Percentiles rank a stretch among this genome's conserved stretches.
phyloP scores from a whole-genome alignment of 2,888 invertebrate species.

The Erebia aethiops region DNA sequence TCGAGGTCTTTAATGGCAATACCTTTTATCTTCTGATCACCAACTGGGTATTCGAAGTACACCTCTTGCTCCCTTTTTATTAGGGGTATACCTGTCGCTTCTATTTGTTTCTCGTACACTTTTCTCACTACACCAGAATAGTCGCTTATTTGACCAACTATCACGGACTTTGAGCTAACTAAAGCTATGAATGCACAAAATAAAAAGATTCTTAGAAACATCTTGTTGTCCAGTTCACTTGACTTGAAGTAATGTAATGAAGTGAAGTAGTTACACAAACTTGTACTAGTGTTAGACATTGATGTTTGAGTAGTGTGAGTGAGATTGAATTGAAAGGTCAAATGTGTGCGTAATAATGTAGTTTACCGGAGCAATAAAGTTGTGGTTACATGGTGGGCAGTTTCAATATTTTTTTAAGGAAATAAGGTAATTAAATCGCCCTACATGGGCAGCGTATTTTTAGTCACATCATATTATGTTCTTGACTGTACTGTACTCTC shows the following conservation, averaged over 20 bases:
- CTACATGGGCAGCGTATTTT: no score
- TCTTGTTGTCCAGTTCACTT: conserved; percentile 24
- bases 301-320: conserved; percentile 11
- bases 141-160: conserved; percentile 64
- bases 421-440: no score
- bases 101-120: conserved; percentile 57
- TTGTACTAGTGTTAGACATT: neutral
- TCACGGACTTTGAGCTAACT: conserved; percentile 55
- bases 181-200: conserved; percentile 45
- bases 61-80: conserved; percentile 63
- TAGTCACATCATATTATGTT: no score
- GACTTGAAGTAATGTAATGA: conserved; percentile 29
- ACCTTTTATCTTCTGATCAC: conserved; percentile 69
- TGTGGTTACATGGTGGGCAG: conserved; percentile 31
- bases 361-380: conserved; percentile 22
- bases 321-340: conserved; percentile 28
- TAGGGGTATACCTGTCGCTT: conserved; percentile 53
- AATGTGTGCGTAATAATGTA: conserved; percentile 25
- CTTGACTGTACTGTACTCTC: no score
- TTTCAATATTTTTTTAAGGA: no score
- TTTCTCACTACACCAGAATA: conserved; percentile 56
- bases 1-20: conserved; percentile 72
- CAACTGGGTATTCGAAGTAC: conserved; percentile 57
- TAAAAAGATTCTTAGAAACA: conserved; percentile 38
- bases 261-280: conserved; percentile 2